Evolutionary conservation across 2,888 invertebrate genomes (phyloP), one percentile per base, ranked within the genome.

Genomic region (Margaritifera margaritifera): DNA sequence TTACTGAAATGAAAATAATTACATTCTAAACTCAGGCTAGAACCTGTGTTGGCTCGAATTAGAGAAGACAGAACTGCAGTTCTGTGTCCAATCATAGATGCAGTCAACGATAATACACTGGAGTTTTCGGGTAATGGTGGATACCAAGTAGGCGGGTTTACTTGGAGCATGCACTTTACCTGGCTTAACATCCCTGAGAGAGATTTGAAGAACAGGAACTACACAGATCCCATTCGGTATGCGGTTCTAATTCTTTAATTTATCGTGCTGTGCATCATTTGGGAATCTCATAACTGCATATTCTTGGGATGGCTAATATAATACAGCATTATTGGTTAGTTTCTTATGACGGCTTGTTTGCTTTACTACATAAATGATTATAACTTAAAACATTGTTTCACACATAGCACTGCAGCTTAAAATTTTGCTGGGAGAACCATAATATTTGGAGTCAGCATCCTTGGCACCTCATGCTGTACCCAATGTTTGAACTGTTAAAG

Each of bases 21-120:
- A n/a, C 63, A 42, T 42, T 42, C 42, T 42, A 42, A 42, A 42
- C 42, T 59, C 71, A 91, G 93, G 93, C 92, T 97, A 73, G 94
- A 98, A 86, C 98, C 98, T 0, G 90, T 98, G 66, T 91, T 98
- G 76, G 93, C 95, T 73, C 92, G 97, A 67, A 94, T 98, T 85
- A 94, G 94, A 90, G 93, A 95, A 78, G 93, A 94, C 42, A 91
- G 93, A 0, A 93, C 93, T 54, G 93, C 95, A 27, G 95, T 97
- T 19, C 91, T 96, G 62, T 95, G 96, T 82, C 99, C 99, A 58
- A 95, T 97, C 80, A 98, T 99, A 79, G 98, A 99, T 91, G 94
- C 95, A 66, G 96, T 99, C 81, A 94, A 95, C 87, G 94, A 94
- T 71, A 92, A 92, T 74, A 94, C 92, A 64, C 92, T 96, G 60